Base-by-base conservation (phyloP, 2,888 invertebrate species). In the Lymantria monacha region DNA sequence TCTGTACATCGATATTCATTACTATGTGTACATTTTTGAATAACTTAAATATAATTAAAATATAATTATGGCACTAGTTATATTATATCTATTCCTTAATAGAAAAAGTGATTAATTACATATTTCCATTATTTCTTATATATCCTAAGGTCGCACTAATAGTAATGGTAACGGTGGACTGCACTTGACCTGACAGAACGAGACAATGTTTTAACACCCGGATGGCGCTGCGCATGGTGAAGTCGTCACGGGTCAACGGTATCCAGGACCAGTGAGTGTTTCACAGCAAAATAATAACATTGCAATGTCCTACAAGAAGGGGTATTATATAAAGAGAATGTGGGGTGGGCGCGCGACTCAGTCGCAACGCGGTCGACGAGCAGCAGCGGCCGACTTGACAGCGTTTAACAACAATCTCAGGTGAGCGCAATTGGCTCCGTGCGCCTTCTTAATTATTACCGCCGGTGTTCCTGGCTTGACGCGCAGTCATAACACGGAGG, bases 261-360 rank as follows among this genome's bases (percentile, higher is more conserved):
- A 69, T 73, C 69, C 75, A 69, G 79, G 71, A 77, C 61, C 68
- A 65, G 66, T 55, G 62, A 69, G 71, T 78, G 67, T 74, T 67
- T 70, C 63, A 61, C 66, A 65, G 70, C 14, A 76, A 76, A 72
- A 71, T 68, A 76, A 79, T 76, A 77, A 70, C 65, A 59, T 60
- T 64, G 66, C 61, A 55, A 57, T 62, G 69, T 70, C 78, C 72
- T 70, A 61, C 65, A 71, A 83, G 85, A 66, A 83, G 84, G 86
- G 85, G 85, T 72, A 83, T 63, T 70, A 72, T 88, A 89, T 89
- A 89, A 83, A 87, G 87, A 74, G 85, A 75, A 74, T 59, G 87
- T 60, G 57, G 38, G 64, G 70, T 70, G 65, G 64, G 73, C 79
- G 84, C 79, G 81, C 81, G 85, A 77, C 69, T 85, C 89, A 89